phyloP scores from a whole-genome alignment of 1,140 invertebrate species.

The Drosophila aff. region DNA sequence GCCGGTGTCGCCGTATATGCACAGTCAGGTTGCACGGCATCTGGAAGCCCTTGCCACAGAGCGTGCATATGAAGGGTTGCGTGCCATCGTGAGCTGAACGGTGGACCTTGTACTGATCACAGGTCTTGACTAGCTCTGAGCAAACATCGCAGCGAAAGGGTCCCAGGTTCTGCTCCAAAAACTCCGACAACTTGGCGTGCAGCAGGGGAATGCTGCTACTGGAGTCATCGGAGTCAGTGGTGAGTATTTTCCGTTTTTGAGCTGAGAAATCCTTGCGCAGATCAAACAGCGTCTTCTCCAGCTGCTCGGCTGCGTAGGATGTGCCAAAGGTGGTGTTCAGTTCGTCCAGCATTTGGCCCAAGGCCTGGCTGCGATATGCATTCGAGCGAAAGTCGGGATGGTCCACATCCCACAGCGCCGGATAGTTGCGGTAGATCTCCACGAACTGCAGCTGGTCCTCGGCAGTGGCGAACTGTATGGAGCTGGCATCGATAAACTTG shows the following conservation, averaged over 20 bases:
- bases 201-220: slow-evolving; percentile 57
- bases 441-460: slow-evolving; percentile 75
- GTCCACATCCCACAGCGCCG: slow-evolving; percentile 76
- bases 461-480: slow-evolving; percentile 48
- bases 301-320: slow-evolving; percentile 40
- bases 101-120: slow-evolving; percentile 79
- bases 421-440: slow-evolving; percentile 77
- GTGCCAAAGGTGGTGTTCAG: slow-evolving; percentile 60
- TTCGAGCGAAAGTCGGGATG: slow-evolving; percentile 78
- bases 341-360: slow-evolving; percentile 74
- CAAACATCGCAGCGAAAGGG: slow-evolving; percentile 76
- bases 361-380: slow-evolving; percentile 71
- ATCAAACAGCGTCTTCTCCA: slow-evolving; percentile 76
- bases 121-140: slow-evolving; percentile 71
- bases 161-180: slow-evolving; percentile 71
- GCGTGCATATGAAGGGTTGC: slow-evolving; percentile 75
- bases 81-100: slow-evolving; percentile 72
- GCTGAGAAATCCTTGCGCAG: slow-evolving; percentile 72
- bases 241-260: slow-evolving; percentile 68
- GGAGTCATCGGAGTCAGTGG: slow-evolving; percentile 4
- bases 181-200: slow-evolving; percentile 66
- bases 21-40: slow-evolving; percentile 80
- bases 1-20: slow-evolving; percentile 70
- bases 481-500: slow-evolving; percentile 67
- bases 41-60: slow-evolving; percentile 79